Base-by-base conservation (phyloP, 2,888 invertebrate genomes). In the Seira sanloemensis region DNA sequence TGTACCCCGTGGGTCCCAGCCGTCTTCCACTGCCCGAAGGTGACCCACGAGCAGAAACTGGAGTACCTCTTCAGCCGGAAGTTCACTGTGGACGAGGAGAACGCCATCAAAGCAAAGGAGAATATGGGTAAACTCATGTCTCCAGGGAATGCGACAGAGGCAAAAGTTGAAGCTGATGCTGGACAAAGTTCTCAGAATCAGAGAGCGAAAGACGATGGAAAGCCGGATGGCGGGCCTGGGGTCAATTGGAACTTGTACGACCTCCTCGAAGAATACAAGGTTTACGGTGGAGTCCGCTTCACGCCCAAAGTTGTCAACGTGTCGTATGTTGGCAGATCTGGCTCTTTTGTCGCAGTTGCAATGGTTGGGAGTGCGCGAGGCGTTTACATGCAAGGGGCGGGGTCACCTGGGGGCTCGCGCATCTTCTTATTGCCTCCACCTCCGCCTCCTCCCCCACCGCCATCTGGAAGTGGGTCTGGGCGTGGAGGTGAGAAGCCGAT, bases 1-100 rank as follows among this genome's bases (percentile, higher is more conserved):
- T 78, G 78, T 23, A 25, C 46, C 12, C 7, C 68, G 25, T 78
- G 69, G 78, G 78, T 78, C 0, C 78, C 78, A 0, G 78, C 78
- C 7, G 78, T 69, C 1, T 78, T 37, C 25, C 24, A 58, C 69
- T 9, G 58, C 19, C 54, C 23, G 69, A 58, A 54, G 26, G 69
- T 78, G 1, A 78, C 78, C 12, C 1, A 54, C 1, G 69, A 78
- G 21, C 78, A 78, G 16, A 78, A 78, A 27, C 18, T 50, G 78
- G 78, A 78, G 26, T 69, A 54, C 23, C 54, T 69, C 0, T 69
- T 69, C 16, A 7, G 9, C 4, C 21, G 46, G 1, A 66, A 50
- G 50, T 54, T 9, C n/a, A 2, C 9, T 9, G n/a, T 16, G 25
- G 25, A 21, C 21, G 5, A 2, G 7, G 25, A 24, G 37, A 37